Conservation (phyloP, 2,888 invertebrate species). For the Arenicola marina region DNA sequence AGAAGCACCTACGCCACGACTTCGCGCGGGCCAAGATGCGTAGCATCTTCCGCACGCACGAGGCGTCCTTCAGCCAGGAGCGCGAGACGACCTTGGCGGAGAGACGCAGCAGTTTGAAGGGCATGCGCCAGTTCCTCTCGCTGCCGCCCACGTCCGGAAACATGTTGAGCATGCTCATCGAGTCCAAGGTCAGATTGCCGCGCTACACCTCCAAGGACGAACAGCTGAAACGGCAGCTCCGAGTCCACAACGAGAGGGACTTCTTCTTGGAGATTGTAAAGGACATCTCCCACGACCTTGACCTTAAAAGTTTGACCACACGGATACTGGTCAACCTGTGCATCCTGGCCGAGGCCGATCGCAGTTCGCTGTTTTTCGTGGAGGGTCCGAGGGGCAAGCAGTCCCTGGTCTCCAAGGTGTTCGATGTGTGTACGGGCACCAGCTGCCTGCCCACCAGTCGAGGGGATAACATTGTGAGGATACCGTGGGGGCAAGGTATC, state of each 20-base stretch:
- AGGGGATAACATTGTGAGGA: slow-evolving; percentile 62
- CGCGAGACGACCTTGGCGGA: slow-evolving; percentile 29
- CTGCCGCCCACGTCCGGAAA: slow-evolving; percentile 65
- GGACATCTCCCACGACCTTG: slow-evolving; percentile 66
- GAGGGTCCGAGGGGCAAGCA: slow-evolving; percentile 62
- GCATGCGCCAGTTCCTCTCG: slow-evolving; percentile 65
- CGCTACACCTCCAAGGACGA: slow-evolving; percentile 64
- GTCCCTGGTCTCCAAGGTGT: slow-evolving; percentile 63
- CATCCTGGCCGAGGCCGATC: slow-evolving; percentile 63
- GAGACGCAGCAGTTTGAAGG: slow-evolving; percentile 63
- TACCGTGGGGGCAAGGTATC: slow-evolving; percentile 65
- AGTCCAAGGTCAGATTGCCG: slow-evolving; percentile 64
- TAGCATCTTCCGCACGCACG: slow-evolving; percentile 63
- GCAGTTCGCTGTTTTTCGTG: slow-evolving; percentile 64
- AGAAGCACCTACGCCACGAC: slow-evolving; percentile 64
- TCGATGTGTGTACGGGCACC: slow-evolving; percentile 64
- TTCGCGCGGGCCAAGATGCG: slow-evolving; percentile 64
- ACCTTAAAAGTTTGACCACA: slow-evolving; percentile 63
- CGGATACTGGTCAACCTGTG: slow-evolving; percentile 65
- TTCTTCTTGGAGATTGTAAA: slow-evolving; percentile 66
- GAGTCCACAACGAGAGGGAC: slow-evolving; percentile 61
- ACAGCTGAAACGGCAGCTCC: slow-evolving; percentile 60
- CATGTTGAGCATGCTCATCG: slow-evolving; percentile 64
- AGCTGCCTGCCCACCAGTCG: slow-evolving; percentile 60
- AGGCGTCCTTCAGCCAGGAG: slow-evolving; percentile 33